phyloP scores from a whole-genome alignment of 2,797 vertebrate genomes.

The Brachyalestes nurse region DNA sequence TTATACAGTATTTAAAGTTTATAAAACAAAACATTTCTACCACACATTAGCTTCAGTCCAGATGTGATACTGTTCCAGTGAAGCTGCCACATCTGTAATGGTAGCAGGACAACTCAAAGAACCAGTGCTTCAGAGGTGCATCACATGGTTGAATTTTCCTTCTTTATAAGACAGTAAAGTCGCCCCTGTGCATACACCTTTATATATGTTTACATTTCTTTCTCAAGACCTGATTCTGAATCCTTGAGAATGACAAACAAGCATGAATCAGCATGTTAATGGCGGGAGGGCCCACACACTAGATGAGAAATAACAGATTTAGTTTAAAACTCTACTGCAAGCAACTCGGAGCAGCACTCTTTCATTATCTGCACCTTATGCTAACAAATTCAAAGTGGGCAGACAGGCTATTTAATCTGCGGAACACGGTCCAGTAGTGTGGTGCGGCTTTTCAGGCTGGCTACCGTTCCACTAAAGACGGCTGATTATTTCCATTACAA shows the following conservation, averaged over 20 bases:
- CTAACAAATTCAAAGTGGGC: not conserved
- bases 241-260: not conserved
- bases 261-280: not conserved
- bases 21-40: too few species aligned
- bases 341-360: not conserved
- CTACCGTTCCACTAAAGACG: conserved; percentile 6
- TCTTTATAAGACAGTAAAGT: too few species aligned
- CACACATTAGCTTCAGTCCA: too few species aligned
- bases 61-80: not conserved
- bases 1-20: too few species aligned
- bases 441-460: not conserved
- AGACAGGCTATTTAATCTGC: conserved; percentile 7
- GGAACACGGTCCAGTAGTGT: not conserved
- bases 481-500: conserved; percentile 13
- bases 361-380: conserved; percentile 23
- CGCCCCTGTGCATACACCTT: too few species aligned
- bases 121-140: too few species aligned
- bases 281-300: not conserved
- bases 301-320: conserved; percentile 9
- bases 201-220: not conserved
- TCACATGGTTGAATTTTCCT: too few species aligned
- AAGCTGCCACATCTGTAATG: too few species aligned
- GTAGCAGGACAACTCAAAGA: too few species aligned
- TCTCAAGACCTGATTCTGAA: not conserved
- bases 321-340: conserved; percentile 1